These are phyloP conservation scores for Enoplosus armatus DNA, from an alignment of 2,797 vertebrate species.

Conservation along the genomic window DNA sequence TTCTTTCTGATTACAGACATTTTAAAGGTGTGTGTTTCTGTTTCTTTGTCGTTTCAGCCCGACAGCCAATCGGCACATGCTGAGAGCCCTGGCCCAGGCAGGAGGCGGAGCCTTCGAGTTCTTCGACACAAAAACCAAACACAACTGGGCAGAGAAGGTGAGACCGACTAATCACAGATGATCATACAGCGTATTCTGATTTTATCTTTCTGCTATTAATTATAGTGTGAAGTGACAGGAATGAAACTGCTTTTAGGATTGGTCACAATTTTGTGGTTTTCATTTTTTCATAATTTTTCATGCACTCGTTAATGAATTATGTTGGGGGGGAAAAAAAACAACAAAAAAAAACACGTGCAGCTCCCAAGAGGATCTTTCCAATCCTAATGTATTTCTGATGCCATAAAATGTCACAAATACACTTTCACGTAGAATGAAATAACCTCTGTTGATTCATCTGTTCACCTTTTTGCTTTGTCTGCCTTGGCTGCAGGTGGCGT, in stretches of 20 bases:
- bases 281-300: not conserved
- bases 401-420: not conserved
- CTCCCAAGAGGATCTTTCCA: not conserved
- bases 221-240: not conserved
- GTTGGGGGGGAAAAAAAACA: too few relatives aligned
- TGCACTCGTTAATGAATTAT: not conserved
- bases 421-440: not conserved
- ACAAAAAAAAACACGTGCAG: not conserved
- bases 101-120: slow-evolving; percentile 91
- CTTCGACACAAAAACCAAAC: slow-evolving; percentile 89
- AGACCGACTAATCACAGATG: slow-evolving; percentile 3
- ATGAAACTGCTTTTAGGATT: too few relatives aligned
- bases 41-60: slow-evolving; percentile 75
- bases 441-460: too few relatives aligned
- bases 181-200: too few relatives aligned
- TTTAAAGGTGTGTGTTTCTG: not conserved
- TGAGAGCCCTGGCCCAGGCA: slow-evolving; percentile 88
- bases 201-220: not conserved
- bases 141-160: slow-evolving; percentile 91
- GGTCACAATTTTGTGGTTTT: not conserved
- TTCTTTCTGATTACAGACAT: not conserved
- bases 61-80: slow-evolving; percentile 90
- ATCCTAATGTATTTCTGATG: not conserved
- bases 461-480: not conserved
- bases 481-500: slow-evolving; percentile 77